A percentile compares a stretch with the other conserved stretches of the same genome.
Evolutionary conservation across 2,797 vertebrate species (phyloP).

Genomic region (Graptemys geographica): DNA sequence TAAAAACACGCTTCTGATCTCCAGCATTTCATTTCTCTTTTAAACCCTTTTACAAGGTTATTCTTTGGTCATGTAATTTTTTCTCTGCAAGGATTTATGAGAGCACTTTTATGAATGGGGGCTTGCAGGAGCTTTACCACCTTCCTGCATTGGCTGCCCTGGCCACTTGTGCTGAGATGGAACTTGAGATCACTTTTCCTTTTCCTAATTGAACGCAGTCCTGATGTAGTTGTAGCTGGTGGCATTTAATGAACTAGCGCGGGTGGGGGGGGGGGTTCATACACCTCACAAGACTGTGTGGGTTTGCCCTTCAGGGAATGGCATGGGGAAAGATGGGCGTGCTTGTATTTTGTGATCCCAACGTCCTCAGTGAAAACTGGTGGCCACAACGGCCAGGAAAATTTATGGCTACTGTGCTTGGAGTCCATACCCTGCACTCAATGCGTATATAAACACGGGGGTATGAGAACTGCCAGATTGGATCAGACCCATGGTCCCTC

Average conservation of each 20-base stretch:
- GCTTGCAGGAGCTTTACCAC: background rate
- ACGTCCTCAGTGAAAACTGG: background rate
- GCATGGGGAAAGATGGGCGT: background rate
- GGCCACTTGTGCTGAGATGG: background rate
- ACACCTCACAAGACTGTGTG: background rate
- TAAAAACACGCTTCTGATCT: background rate
- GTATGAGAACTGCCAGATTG: background rate
- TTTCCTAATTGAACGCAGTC: background rate
- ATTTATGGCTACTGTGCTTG: background rate
- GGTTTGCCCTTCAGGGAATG: background rate
- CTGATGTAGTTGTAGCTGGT: background rate
- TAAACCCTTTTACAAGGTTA: background rate
- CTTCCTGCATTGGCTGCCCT: background rate
- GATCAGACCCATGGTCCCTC: background rate
- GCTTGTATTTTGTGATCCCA: background rate
- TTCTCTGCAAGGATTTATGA: background rate
- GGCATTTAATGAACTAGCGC: background rate
- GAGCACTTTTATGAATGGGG: background rate
- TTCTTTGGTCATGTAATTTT: background rate
- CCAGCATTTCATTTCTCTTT: background rate
- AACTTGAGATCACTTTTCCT: background rate
- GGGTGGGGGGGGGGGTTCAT: accelerated
- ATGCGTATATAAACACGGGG: background rate
- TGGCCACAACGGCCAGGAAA: background rate
- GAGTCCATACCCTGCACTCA: background rate